A percentile compares a stretch with the other conserved stretches of the same genome.
These are phyloP conservation scores for Forbesichthys papilliferus DNA, from an alignment of 2,113 vertebrate genomes.

Conservation along the genomic window DNA sequence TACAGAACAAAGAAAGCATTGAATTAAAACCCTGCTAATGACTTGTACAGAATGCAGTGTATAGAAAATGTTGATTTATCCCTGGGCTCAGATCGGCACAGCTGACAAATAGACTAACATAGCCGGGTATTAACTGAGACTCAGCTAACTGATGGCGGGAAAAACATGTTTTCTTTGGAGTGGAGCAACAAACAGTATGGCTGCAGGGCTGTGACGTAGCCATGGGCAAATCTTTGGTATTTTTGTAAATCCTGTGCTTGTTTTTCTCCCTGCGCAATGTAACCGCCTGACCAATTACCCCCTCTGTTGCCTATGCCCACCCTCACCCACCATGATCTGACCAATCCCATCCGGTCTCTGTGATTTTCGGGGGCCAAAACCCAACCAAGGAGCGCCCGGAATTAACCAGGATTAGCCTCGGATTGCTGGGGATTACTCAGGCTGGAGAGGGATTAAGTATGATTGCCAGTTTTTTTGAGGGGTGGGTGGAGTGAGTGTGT, in stretches of 20 bases:
- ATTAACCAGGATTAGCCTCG: constrained; percentile 77
- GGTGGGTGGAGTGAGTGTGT: neutral
- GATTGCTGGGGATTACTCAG: constrained; percentile 74
- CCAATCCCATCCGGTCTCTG: constrained; percentile 70
- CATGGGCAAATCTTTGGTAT: constrained; percentile 49
- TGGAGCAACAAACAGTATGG: constrained; percentile 6
- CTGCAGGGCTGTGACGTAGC: constrained; percentile 32
- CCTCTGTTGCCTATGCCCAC: constrained; percentile 38
- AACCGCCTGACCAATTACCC: constrained; percentile 56
- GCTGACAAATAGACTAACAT: neutral
- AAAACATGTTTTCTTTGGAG: constrained; percentile 65
- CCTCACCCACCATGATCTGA: constrained; percentile 59
- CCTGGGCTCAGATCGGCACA: neutral
- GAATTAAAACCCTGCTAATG: neutral
- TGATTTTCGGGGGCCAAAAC: constrained; percentile 68
- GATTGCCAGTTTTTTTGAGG: constrained; percentile 73
- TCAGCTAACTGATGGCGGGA: constrained; percentile 2
- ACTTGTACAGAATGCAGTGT: constrained; percentile 1
- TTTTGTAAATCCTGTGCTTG: constrained; percentile 61
- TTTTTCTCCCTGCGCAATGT: constrained; percentile 54
- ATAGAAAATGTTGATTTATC: neutral
- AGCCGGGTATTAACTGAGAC: neutral
- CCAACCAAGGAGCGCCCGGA: constrained; percentile 71
- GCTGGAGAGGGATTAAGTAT: constrained; percentile 73
- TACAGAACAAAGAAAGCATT: too few relatives aligned